Base-by-base conservation (phyloP, 2,797 vertebrate species). In the Enteromius anoplus region DNA sequence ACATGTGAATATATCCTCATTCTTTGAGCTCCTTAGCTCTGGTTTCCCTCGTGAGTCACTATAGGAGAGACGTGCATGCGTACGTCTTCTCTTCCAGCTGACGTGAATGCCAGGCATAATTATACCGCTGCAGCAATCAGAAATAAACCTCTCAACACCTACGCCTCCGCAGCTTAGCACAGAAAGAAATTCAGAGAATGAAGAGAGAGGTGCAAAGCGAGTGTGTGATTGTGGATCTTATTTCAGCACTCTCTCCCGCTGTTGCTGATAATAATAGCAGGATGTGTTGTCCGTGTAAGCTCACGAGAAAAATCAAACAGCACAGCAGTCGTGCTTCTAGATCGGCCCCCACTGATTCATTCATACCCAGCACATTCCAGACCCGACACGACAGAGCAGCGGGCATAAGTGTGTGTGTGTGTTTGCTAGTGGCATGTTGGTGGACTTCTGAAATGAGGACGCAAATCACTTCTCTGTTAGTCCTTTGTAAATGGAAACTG, bases 231-330 rank as follows among this genome's bases (percentile, higher is more conserved):
- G 55, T 49, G 60, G n/a, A 53, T 75, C 71, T 9, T 53, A 15
- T 75, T 82, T 66, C 60, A 45, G 34, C 6, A 0, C 72, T 66
- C 47, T 29, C 12, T 53, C 62, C 62, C 34, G 3, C 72, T 69
- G 81, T n/a, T 75, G 72, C 72, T 82, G 62, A 82, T 75, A 82
- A 82, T 76, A 76, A 82, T 76, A 82, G 72, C 72, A 82, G 72
- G 71, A 47, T 82, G 45, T 15, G 81, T 75, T 53, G 60, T 68
- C 64, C 49, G 47, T 53, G 62, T 55, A 26, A 68, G 49, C 81
- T 68, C 81, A 82, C 23, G 12, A 68, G 81, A 75, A 45, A 68
- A 75, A 26, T 3, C 5, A 5, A 65, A 75, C 47, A 82, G 71
- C 71, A 14, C 80, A 72, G 68, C 79, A 42, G 23, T 76, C 37